A percentile compares a stretch with the other conserved stretches of the same genome.
phyloP scores from a whole-genome alignment of 2,797 vertebrate species.

The Anolis apletophallus region DNA sequence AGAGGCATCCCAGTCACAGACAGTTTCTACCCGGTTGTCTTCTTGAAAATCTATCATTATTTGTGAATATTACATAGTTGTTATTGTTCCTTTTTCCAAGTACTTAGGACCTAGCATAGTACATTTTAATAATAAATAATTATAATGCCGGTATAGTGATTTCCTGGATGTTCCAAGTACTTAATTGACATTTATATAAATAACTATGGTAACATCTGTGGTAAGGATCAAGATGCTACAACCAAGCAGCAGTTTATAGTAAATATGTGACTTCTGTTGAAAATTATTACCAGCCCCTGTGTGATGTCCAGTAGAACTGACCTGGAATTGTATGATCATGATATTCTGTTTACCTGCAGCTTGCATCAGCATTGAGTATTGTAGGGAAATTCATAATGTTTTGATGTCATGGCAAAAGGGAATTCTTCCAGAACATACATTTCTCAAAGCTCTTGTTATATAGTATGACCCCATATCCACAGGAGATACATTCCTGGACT shows the following conservation, averaged over 20 bases:
- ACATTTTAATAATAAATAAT: not conserved
- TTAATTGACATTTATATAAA: not conserved
- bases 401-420: not conserved
- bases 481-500: too few relatives aligned
- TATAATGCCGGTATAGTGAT: not conserved
- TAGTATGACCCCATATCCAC: too few relatives aligned
- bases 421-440: not conserved
- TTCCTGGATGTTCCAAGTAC: not conserved
- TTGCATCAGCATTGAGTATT: not conserved
- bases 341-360: not conserved
- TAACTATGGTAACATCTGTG: not conserved
- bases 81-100: not conserved
- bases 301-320: not conserved
- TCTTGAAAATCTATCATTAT: not conserved
- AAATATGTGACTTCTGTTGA: slow-evolving; percentile 1
- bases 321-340: not conserved
- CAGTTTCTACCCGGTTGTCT: not conserved
- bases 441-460: too few relatives aligned
- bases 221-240: not conserved
- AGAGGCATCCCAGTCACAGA: not conserved
- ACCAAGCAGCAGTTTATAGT: not conserved
- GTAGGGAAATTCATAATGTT: not conserved
- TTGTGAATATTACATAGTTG: not conserved
- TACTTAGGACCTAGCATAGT: not conserved
- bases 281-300: not conserved